Evolutionary conservation across 2,113 vertebrate genomes (phyloP), one percentile per base, ranked within the genome.

Genomic region (Sapajus apella): DNA sequence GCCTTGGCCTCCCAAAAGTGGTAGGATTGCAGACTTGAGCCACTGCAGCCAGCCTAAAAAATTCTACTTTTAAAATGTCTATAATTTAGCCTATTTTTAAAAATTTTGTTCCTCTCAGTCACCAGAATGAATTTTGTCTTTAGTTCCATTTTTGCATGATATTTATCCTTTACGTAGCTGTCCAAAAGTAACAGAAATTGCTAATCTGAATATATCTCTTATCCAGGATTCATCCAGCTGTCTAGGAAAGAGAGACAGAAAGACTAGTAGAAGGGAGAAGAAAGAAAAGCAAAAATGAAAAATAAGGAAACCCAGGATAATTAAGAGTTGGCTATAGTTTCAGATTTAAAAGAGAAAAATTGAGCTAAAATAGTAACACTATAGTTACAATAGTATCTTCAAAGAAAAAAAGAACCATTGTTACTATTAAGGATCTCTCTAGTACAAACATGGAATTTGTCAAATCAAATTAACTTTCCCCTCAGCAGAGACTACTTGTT

Each of bases 391-490:
- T 61, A 91, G 35, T 82, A 47, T 90, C 70, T 84, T 90, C 20
- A 76, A 80, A 87, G 32, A 83, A 45, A 75, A 85, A 91, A 79
- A 21, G 7, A 12, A 45, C 21, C 58, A 4, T 32, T 96, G 10
- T 94, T 94, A 56, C 40, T 87, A 90, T n/a, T 81, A 79, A 91
- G 8, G 61, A 55, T 77, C 55, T 87, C 82, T 81, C 76, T 47
- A 84, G 11, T 58, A 35, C 45, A 93, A 43, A 82, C 76, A n/a
- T 77, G 79, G 20, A 90, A 80, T 85, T 93, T 66, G n/a, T 90
- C 72, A 92, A 93, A n/a, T 61, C 76, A 79, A 76, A 23, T 90
- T 95, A 97, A 95, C 92, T 92, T 91, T 96, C 6, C 21, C 40
- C 89, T 82, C 66, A 0, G 7, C 20, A 9, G 23, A 72, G 25